These are phyloP conservation scores for Balaeniceps rex DNA, from an alignment of 2,113 vertebrate species.

Conservation along the genomic window DNA sequence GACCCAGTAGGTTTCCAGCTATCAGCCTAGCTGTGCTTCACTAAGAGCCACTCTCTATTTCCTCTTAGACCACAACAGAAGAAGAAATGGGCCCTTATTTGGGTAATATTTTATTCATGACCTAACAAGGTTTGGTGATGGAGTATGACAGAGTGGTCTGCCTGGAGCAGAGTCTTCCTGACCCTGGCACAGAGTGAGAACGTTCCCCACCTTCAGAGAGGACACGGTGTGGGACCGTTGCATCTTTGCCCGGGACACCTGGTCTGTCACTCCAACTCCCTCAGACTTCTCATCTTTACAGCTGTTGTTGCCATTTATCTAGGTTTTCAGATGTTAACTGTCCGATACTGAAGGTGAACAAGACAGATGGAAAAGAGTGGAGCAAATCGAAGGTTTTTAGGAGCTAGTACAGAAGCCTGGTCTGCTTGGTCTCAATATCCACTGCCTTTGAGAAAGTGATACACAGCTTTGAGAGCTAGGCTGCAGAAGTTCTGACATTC, in stretches of 20 bases:
- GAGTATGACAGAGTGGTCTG: not conserved
- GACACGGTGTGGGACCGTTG: accelerated
- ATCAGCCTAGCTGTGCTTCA: not conserved
- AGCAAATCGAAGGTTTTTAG: not conserved
- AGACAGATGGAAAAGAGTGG: not conserved
- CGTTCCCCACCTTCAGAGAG: not conserved
- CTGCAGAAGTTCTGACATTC: not conserved
- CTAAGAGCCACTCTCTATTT: not conserved
- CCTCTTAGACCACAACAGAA: not conserved
- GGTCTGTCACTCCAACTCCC: not conserved
- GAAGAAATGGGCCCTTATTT: not conserved
- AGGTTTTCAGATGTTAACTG: not conserved
- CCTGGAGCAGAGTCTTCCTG: not conserved
- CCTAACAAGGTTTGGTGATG: not conserved
- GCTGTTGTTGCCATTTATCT: not conserved
- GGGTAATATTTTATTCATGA: not conserved
- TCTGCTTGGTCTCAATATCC: not conserved
- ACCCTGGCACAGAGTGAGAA: not conserved
- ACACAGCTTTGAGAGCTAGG: not conserved
- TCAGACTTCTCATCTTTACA: not conserved
- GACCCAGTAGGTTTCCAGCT: not conserved
- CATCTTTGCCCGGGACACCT: not conserved
- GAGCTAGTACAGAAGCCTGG: not conserved
- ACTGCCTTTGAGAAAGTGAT: not conserved
- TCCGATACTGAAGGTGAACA: not conserved